Base-by-base conservation (phyloP, 2,113 vertebrate species). In the Oreochromis tanganicae region DNA sequence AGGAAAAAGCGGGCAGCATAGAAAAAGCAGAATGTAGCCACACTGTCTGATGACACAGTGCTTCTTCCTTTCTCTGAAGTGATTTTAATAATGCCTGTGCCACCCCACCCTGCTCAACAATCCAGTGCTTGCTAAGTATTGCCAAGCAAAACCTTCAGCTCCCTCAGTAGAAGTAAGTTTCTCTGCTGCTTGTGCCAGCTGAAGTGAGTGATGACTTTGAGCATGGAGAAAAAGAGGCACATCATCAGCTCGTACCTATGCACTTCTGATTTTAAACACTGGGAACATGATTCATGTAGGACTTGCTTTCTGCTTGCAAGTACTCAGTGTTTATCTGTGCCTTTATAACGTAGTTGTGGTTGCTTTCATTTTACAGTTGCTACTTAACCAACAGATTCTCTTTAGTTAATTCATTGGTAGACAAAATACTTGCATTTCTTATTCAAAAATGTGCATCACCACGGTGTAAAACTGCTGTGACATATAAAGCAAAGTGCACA, bases 31-130 rank as follows among this genome's bases (percentile, higher is more conserved):
- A 85, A 32, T 54, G 90, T 75, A 80, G 86, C 85, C 88, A 71
- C 59, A 56, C 85, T 86, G 91, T 92, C 86, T 89, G 94, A 93
- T 94, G 91, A 95, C 90, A 93, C 94, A 94, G 92, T 80, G 71
- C 59, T 61, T 88, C 87, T 88, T 92, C 84, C 88, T 93, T 92
- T 90, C 90, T 88, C 85, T 61, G 38, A 87, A 90, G 75, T 73
- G 88, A 90, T 88, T 92, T 93, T 91, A 91, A 92, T 87, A 88
- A 89, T 41, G 34, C 59, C 81, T 88, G 48, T 5, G 6, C 83
- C 85, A 78, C 85, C 82, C 85, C 86, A 46, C 87, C 84, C 88
- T 88, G 80, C 41, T 80, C 80, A 85, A 80, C 88, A 85, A 92
- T 88, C 83, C 87, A 32, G 21, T 8, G n/a, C 86, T 91, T 82